phyloP scores from a whole-genome alignment of 1,140 invertebrate species.

The Achroia grisella region DNA sequence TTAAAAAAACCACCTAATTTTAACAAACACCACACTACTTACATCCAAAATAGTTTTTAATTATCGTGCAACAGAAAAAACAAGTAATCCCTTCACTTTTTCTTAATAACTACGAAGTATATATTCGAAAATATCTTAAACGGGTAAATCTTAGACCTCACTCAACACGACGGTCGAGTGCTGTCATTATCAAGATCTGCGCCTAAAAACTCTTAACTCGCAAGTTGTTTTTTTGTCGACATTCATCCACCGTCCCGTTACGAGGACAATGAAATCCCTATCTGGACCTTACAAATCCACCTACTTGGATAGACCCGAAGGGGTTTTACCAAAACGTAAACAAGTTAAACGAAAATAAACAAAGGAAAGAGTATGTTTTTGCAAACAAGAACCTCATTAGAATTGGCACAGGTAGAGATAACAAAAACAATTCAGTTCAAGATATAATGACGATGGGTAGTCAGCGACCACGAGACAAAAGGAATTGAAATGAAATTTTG shows the following conservation, averaged over 20 bases:
- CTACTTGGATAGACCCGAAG: background rate
- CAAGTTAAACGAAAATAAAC: conserved; percentile 9
- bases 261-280: conserved; percentile 17
- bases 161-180: conserved; percentile 11
- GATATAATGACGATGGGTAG: background rate
- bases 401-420: background rate
- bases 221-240: conserved; percentile 19
- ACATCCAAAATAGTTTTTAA: too few relatives aligned
- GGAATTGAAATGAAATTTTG: conserved; percentile 3
- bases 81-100: too few relatives aligned
- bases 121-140: too few relatives aligned
- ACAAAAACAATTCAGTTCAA: too few relatives aligned
- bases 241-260: conserved; percentile 14
- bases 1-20: too few relatives aligned
- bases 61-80: too few relatives aligned
- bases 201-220: conserved; percentile 16
- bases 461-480: conserved; percentile 2
- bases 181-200: conserved; percentile 23
- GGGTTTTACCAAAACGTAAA: conserved; percentile 17
- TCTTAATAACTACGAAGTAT: too few relatives aligned
- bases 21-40: too few relatives aligned
- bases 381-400: conserved; percentile 3
- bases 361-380: conserved; percentile 11
- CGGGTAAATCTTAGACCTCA: conserved; percentile 1
- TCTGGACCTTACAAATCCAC: conserved; percentile 23